Percentiles rank a stretch among this genome's conserved stretches.
phyloP scores from a whole-genome alignment of 2,888 invertebrate species.

The Meliscaeva auricollis region DNA sequence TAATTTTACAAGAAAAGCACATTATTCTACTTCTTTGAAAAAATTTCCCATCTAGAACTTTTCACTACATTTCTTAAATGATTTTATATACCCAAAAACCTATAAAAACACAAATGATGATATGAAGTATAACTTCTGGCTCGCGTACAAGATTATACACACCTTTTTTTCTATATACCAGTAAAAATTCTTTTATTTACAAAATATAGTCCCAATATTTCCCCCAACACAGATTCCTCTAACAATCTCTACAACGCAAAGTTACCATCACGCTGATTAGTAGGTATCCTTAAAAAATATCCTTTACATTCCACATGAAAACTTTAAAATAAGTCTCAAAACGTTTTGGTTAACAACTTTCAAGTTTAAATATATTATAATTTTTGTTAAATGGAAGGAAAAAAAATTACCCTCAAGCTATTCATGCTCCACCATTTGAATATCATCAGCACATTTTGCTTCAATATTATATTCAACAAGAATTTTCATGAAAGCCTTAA shows the following conservation, averaged over 20 bases:
- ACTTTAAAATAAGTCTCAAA: conserved; percentile 1
- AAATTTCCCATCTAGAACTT: no score
- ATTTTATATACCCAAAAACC: no score
- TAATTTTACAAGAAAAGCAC: no score
- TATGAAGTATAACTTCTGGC: no score
- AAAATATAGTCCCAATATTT: not conserved
- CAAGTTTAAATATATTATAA: not conserved
- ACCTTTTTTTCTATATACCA: no score
- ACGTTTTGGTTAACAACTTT: not conserved
- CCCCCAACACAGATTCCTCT: not conserved
- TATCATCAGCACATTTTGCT: conserved; percentile 4
- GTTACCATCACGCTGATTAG: no score
- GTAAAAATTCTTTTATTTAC: no score
- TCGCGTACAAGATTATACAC: no score
- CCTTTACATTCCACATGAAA: not conserved
- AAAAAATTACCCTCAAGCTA: conserved; percentile 6
- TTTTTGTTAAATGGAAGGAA: conserved; percentile 16
- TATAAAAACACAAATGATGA: no score
- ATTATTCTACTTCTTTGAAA: no score
- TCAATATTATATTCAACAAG: not conserved
- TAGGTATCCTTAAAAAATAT: not conserved
- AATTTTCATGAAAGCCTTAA: not conserved
- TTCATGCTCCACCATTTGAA: not conserved
- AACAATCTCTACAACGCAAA: no score
- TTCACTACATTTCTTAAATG: no score